Percentiles rank a stretch among this genome's conserved stretches.
Evolutionary conservation across 2,797 vertebrate genomes (phyloP).

Genomic region (Propithecus deckenii): DNA sequence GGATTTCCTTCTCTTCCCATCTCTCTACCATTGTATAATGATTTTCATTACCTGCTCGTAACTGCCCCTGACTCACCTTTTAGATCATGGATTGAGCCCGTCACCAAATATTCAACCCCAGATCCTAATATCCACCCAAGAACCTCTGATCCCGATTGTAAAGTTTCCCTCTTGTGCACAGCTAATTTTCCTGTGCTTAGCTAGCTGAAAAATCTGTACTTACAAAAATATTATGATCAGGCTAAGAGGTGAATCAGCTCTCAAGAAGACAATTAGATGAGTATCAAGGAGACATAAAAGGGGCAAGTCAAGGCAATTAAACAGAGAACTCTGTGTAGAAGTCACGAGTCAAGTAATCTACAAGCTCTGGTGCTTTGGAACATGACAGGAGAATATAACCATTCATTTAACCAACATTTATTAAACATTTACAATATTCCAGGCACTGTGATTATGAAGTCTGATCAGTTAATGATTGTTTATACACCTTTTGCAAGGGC

Average conservation of each 20-base stretch:
- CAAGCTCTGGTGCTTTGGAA: not conserved
- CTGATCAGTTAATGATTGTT: not conserved
- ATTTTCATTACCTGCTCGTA: not conserved
- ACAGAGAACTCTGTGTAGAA: not conserved
- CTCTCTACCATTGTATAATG: not conserved
- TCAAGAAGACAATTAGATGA: constrained; percentile 27
- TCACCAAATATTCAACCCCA: not conserved
- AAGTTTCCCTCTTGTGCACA: not conserved
- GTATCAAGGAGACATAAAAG: not conserved
- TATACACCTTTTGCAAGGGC: not conserved
- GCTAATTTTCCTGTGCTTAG: not conserved
- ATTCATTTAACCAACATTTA: not conserved
- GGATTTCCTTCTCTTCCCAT: not conserved
- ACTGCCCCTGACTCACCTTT: not conserved
- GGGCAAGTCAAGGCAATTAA: not conserved
- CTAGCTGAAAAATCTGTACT: constrained; percentile 5
- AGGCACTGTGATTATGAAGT: not conserved
- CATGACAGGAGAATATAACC: not conserved
- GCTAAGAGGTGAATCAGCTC: constrained; percentile 30
- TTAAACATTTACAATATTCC: not conserved
- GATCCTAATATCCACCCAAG: not conserved
- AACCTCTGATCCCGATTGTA: not conserved
- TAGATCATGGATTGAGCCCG: not conserved
- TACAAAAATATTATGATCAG: constrained; percentile 45
- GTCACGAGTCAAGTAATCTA: not conserved